Conservation (phyloP, 2,888 invertebrate genomes). For the Apantesis nais region DNA sequence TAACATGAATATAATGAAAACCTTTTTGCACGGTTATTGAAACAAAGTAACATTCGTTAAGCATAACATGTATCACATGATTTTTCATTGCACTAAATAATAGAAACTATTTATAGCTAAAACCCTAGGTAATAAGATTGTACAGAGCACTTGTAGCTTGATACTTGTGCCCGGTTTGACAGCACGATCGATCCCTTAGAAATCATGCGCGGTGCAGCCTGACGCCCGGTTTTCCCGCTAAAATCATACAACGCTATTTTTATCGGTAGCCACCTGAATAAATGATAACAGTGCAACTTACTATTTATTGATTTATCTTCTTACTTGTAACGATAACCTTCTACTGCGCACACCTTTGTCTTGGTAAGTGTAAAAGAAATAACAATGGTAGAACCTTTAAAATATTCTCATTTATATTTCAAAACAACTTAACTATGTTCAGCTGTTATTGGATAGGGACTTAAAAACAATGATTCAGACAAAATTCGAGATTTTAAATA, state of each 20-base stretch:
- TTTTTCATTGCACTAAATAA: not conserved
- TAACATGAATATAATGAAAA: not conserved
- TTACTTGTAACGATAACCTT: not conserved
- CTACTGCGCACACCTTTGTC: not conserved
- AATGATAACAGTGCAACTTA: constrained; percentile 30
- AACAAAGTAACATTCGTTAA: not conserved
- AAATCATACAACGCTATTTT: constrained; percentile 44
- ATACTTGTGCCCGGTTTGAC: constrained; percentile 45
- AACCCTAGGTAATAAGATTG: constrained; percentile 40
- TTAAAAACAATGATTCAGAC: not conserved
- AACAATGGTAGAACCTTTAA: not conserved
- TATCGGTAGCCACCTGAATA: constrained; percentile 34
- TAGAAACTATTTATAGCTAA: constrained; percentile 24
- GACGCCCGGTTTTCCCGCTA: constrained; percentile 56
- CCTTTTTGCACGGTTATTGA: not conserved
- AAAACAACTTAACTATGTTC: not conserved
- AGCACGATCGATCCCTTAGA: constrained; percentile 59
- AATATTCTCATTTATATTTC: not conserved
- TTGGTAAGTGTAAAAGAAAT: not conserved
- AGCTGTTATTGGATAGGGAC: not conserved
- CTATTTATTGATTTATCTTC: constrained; percentile 29
- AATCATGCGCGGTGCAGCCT: constrained; percentile 63
- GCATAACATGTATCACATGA: not conserved
- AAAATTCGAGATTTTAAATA: not conserved
- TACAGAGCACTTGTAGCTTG: constrained; percentile 38